Conservation (phyloP, 2,888 invertebrate genomes). For the Drepana falcataria region DNA sequence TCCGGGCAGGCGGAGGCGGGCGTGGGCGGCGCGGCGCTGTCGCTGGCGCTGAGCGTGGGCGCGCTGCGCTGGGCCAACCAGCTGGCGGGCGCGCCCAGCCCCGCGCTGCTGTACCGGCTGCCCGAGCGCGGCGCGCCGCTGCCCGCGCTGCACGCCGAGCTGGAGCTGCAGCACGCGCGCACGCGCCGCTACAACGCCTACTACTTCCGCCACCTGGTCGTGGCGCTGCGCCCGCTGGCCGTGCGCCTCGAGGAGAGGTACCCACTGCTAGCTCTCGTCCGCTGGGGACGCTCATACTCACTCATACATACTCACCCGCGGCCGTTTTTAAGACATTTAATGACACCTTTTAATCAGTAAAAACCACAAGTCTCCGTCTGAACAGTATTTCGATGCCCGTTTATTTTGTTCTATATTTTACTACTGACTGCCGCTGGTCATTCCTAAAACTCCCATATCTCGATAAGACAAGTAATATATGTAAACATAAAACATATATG, state of each 20-base stretch:
- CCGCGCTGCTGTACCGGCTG: constrained; percentile 89
- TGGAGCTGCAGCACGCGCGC: constrained; percentile 85
- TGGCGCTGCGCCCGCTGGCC: constrained; percentile 89
- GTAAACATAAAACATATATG: no score
- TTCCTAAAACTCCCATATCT: no score
- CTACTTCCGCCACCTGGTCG: constrained; percentile 91
- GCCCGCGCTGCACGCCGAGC: constrained; percentile 88
- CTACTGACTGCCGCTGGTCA: no score
- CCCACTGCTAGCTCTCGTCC: constrained; percentile 1
- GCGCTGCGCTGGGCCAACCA: constrained; percentile 94
- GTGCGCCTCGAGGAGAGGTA: constrained; percentile 91
- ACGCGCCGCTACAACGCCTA: constrained; percentile 87
- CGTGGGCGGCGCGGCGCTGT: constrained; percentile 59
- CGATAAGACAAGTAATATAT: no score
- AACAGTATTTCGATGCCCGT: no score
- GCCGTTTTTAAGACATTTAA: no score
- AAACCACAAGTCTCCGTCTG: no score
- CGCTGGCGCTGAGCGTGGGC: constrained; percentile 84
- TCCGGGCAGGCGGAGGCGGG: constrained; percentile 69
- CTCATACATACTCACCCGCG: no score
- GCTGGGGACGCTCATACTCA: no score
- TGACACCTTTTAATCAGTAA: no score
- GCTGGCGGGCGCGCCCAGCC: constrained; percentile 89
- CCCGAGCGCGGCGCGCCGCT: constrained; percentile 69
- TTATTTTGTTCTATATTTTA: no score